Evolutionary conservation across 2,113 vertebrate genomes (phyloP), one percentile per base, ranked within the genome.

Genomic region (Heterochromis multidens): DNA sequence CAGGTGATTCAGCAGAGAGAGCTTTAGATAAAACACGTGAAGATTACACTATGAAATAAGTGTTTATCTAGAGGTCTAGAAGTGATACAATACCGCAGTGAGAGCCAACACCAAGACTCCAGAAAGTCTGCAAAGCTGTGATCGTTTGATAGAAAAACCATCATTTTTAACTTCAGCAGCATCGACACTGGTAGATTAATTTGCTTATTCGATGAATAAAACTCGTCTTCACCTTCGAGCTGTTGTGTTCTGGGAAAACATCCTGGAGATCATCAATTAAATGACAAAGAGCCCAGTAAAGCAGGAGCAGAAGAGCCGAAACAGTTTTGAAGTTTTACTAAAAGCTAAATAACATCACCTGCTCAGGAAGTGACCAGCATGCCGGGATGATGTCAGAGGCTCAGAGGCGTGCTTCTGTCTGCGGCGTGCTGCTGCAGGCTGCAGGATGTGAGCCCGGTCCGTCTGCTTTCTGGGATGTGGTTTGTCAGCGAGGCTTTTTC

Each of bases 401-500:
- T 52, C 1, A 4, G 77, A 29, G 60, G 27, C 19, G 5, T 43
- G 74, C 27, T n/a, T n/a, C 40, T 37, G 76, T 76, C 58, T 76
- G 62, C 82, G 2, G 14, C 46, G 7, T 14, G 37, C 60, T 52
- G 59, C 80, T 56, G 65, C 52, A 33, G 79, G 81, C 79, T 63
- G 60, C 79, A 77, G 87, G 79, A 82, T 79, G 82, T 83, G 79
- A 72, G 46, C 58, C 9, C 1, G 29, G 40, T 31, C 77, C 10
- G 77, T 83, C 72, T 83, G 86, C 25, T 52, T 76, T 83, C 40
- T 81, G 78, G 92, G 82, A 87, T 94, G 93, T 77, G 91, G 93
- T 93, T 81, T 90, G 82, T 88, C 27, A 78, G 57, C n/a, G 37
- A 77, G 33, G 81, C 43, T 49, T 59, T 31, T 77, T 56, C n/a